phyloP scores from a whole-genome alignment of 2,797 vertebrate species.

The Notamacropus eugenii region DNA sequence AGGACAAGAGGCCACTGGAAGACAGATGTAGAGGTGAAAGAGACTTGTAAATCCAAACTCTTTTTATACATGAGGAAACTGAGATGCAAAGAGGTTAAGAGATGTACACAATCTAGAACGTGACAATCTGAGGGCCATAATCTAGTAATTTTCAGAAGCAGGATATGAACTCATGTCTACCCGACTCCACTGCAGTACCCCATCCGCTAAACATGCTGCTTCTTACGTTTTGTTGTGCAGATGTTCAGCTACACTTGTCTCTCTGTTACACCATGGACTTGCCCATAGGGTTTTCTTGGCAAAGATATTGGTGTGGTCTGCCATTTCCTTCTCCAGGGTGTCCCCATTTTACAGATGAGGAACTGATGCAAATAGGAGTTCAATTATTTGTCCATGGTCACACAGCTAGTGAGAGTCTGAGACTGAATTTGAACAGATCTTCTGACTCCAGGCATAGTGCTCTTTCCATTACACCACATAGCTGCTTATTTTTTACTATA shows the following conservation, averaged over 20 bases:
- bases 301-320: no score
- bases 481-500: not conserved
- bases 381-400: no score
- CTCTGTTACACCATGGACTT: no score
- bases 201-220: not conserved
- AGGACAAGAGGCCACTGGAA: not conserved
- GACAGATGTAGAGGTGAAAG: not conserved
- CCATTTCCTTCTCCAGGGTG: no score
- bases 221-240: not conserved
- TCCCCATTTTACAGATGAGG: no score
- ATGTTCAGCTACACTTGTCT: no score
- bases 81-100: not conserved
- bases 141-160: not conserved
- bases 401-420: no score
- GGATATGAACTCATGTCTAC: not conserved
- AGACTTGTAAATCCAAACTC: not conserved
- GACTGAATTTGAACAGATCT: no score
- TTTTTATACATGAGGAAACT: not conserved
- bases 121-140: not conserved
- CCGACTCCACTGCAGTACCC: not conserved
- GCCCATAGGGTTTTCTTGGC: no score
- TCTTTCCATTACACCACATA: not conserved
- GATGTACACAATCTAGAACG: not conserved
- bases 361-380: no score
- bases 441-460: no score